These are phyloP conservation scores for Spheniscus humboldti DNA, from an alignment of 2,797 vertebrate genomes.

Conservation along the genomic window DNA sequence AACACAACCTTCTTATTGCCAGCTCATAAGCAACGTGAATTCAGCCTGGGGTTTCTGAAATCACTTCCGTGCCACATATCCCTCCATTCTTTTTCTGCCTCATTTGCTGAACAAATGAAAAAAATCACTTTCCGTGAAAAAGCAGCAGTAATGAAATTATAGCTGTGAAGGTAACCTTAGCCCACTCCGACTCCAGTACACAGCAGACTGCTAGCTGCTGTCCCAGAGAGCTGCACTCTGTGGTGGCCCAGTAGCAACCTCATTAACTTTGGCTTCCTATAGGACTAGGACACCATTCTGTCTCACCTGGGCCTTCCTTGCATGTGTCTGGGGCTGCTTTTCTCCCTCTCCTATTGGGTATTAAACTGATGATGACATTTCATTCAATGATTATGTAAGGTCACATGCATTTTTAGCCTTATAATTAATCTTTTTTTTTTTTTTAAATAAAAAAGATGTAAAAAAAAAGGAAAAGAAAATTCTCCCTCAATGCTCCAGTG, in stretches of 20 bases:
- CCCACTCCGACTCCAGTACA: not conserved
- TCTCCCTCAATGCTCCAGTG: not conserved
- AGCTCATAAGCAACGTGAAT: not conserved
- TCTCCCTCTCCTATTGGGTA: not conserved
- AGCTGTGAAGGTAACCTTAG: conserved; percentile 37
- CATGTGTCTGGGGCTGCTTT: not conserved
- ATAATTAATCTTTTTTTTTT: not conserved
- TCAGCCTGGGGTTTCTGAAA: conserved; percentile 24
- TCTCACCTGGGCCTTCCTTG: not conserved
- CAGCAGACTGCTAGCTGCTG: not conserved
- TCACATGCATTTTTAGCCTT: not conserved
- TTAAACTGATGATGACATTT: not conserved
- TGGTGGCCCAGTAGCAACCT: not conserved
- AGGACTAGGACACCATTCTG: not conserved
- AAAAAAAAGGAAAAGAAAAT: not conserved
- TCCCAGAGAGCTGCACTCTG: not conserved
- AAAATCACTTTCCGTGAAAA: conserved; percentile 40
- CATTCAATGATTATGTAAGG: not conserved
- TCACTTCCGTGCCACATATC: conserved; percentile 23
- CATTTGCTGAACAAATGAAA: conserved; percentile 62
- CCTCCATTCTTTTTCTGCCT: conserved; percentile 20
- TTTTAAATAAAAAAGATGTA: not conserved
- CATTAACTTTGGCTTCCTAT: not conserved
- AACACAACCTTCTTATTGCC: not conserved
- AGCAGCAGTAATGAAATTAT: conserved; percentile 34